A percentile compares a stretch with the other conserved stretches of the same genome.
Evolutionary conservation across 2,113 vertebrate genomes (phyloP).

Genomic region (Tragulus kanchil): DNA sequence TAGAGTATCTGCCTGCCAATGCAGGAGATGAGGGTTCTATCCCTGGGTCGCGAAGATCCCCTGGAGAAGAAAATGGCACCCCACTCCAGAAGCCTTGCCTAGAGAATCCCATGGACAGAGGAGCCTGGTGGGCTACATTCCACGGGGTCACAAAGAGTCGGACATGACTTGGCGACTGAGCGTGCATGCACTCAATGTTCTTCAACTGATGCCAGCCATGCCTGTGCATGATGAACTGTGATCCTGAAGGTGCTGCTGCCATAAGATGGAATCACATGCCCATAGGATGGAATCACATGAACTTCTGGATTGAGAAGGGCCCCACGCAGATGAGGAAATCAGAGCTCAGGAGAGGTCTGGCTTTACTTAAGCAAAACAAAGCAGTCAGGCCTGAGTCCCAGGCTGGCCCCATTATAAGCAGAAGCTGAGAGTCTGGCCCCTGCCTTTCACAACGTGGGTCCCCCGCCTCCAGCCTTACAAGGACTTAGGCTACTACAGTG

Average conservation of each 20-base stretch:
- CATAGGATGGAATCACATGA: not conserved
- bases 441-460: not conserved
- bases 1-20: not conserved
- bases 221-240: not conserved
- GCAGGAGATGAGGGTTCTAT: not conserved
- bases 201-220: fast-evolving
- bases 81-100: not conserved
- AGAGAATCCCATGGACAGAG: not conserved
- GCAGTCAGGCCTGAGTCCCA: not conserved
- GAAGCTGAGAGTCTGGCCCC: not conserved
- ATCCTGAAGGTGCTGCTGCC: not conserved
- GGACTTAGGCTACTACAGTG: too few relatives aligned
- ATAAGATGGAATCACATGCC: not conserved
- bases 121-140: not conserved
- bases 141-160: fast-evolving
- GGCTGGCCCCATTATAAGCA: not conserved
- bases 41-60: not conserved
- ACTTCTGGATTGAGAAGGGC: not conserved
- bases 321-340: not conserved
- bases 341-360: not conserved
- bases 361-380: not conserved
- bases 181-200: not conserved
- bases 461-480: not conserved
- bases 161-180: not conserved
- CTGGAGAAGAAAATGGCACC: not conserved